phyloP scores from a whole-genome alignment of 2,113 vertebrate genomes.

The Cyanoliseus patagonus region DNA sequence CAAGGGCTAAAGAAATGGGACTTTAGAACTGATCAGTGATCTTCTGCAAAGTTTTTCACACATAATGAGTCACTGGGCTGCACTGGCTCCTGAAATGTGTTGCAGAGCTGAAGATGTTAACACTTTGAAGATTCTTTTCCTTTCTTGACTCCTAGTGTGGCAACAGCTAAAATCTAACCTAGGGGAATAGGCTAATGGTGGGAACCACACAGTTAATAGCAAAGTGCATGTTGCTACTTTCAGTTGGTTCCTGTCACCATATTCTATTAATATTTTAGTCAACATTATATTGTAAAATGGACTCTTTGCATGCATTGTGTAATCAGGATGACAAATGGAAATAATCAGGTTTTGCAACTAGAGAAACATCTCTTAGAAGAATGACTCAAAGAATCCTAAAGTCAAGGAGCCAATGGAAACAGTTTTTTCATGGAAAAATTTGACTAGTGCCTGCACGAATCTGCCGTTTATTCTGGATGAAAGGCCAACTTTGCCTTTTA shows the following conservation, averaged over 20 bases:
- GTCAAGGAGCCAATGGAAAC: neutral
- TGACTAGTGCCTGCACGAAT: neutral
- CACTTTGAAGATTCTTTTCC: neutral
- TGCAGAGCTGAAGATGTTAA: constrained; percentile 29
- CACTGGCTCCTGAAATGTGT: neutral
- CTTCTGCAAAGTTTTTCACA: constrained; percentile 42
- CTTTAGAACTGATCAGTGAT: neutral
- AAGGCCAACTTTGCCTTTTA: neutral
- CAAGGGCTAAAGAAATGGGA: constrained; percentile 25
- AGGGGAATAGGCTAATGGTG: neutral
- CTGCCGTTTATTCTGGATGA: neutral
- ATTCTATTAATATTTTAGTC: neutral
- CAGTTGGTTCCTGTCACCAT: neutral
- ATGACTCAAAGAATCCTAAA: neutral
- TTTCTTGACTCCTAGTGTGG: neutral
- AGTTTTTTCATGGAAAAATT: neutral
- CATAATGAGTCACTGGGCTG: constrained; percentile 12
- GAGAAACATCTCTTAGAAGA: neutral
- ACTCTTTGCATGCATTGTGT: neutral
- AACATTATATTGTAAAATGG: neutral
- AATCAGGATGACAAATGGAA: neutral
- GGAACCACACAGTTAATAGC: neutral
- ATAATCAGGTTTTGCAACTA: constrained; percentile 3
- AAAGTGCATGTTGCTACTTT: constrained; percentile 26
- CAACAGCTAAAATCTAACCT: constrained; percentile 39